phyloP scores from a whole-genome alignment of 2,888 invertebrate genomes.

The Sipunculus nudus region DNA sequence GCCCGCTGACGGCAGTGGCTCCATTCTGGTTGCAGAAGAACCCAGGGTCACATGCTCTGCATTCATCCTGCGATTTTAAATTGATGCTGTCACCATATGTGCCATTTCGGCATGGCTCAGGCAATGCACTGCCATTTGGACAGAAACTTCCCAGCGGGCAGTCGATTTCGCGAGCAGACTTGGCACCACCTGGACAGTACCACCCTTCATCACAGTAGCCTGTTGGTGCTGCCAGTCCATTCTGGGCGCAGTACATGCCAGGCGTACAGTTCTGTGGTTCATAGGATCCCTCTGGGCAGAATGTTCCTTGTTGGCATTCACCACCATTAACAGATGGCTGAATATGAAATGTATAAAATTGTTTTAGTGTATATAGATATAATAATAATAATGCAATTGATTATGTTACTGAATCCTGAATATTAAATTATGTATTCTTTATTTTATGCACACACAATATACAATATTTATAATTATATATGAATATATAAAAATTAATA shows the following conservation, averaged over 20 bases:
- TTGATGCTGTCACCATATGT: constrained; percentile 49
- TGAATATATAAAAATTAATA: not conserved
- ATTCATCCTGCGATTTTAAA: constrained; percentile 43
- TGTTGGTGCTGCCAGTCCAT: constrained; percentile 47
- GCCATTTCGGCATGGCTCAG: constrained; percentile 57
- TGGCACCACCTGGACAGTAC: not conserved
- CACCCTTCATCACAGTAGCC: constrained; percentile 47
- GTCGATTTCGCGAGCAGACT: constrained; percentile 46
- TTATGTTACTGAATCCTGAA: not conserved
- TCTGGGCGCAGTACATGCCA: constrained; percentile 56
- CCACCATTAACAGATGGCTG: constrained; percentile 57
- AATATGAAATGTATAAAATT: not conserved
- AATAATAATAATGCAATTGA: not conserved
- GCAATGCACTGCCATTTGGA: constrained; percentile 48
- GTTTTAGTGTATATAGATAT: not conserved
- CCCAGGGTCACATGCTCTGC: constrained; percentile 56
- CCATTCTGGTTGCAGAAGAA: constrained; percentile 52
- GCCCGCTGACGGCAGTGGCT: constrained; percentile 43
- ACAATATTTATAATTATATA: not conserved
- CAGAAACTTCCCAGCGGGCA: constrained; percentile 49
- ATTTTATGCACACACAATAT: not conserved
- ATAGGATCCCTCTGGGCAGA: constrained; percentile 55
- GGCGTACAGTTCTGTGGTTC: constrained; percentile 52
- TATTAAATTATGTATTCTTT: not conserved
- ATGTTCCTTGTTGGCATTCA: constrained; percentile 54